These are phyloP conservation scores for Falco concolor DNA, from an alignment of 2,797 vertebrate species.

Conservation along the genomic window DNA sequence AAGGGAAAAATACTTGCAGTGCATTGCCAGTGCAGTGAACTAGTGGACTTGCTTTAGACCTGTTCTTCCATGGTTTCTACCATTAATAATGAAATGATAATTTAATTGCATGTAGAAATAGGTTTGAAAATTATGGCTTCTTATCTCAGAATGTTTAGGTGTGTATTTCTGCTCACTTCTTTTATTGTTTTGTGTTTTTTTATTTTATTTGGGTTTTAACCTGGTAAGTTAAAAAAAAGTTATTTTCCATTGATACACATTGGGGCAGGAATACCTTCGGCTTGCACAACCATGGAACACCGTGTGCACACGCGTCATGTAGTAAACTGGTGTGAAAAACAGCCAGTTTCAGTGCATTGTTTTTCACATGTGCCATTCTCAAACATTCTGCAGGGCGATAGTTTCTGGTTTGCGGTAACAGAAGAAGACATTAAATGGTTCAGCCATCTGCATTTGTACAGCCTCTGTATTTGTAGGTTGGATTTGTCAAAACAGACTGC, in stretches of 20 bases:
- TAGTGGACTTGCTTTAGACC: neutral
- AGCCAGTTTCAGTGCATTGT: neutral
- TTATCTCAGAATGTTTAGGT: neutral
- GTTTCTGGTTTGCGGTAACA: neutral
- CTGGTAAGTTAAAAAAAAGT: neutral
- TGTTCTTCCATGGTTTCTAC: neutral
- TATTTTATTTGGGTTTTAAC: neutral
- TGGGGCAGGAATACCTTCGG: neutral
- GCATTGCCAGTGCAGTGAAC: neutral
- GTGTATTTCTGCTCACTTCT: neutral
- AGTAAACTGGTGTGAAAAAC: neutral
- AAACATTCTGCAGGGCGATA: neutral
- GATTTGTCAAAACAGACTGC: neutral
- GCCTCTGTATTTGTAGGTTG: neutral
- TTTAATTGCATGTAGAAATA: neutral
- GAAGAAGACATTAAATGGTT: neutral
- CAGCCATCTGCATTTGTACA: neutral
- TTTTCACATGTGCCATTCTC: neutral
- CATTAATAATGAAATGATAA: neutral
- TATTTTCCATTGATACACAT: neutral
- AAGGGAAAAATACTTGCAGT: neutral
- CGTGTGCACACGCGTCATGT: rapidly evolving
- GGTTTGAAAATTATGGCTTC: neutral
- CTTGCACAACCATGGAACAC: neutral
- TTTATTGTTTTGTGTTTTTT: no score